phyloP scores from a whole-genome alignment of 2,113 vertebrate genomes.

The Cololabis saira region DNA sequence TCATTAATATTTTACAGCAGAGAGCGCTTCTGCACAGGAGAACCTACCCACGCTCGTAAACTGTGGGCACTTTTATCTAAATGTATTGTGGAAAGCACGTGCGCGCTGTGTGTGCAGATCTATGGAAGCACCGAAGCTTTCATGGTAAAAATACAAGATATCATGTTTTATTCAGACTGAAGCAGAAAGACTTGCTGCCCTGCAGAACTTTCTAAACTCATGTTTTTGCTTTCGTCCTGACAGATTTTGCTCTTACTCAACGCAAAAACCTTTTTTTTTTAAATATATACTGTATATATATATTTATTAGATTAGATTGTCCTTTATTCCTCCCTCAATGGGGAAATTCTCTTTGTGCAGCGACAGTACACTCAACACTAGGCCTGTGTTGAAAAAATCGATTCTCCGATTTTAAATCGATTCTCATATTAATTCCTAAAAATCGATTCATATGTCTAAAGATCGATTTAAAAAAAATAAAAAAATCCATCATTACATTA shows the following conservation, averaged over 20 bases:
- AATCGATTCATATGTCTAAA: no score
- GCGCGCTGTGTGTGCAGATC: background rate
- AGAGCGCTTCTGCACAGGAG: background rate
- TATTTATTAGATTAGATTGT: no score
- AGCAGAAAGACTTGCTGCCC: constrained; percentile 20
- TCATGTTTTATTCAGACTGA: constrained; percentile 46
- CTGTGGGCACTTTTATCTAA: background rate
- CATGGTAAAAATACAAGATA: constrained; percentile 26
- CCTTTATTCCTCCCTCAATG: no score
- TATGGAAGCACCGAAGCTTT: constrained; percentile 9
- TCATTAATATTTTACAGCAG: constrained; percentile 16
- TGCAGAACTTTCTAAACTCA: constrained; percentile 7
- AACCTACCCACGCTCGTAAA: background rate
- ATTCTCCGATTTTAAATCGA: no score
- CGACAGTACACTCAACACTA: no score
- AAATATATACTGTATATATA: no score
- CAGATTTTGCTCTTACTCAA: constrained; percentile 2
- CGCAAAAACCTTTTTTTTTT: no score
- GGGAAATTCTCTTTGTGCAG: no score
- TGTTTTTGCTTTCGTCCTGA: constrained; percentile 1
- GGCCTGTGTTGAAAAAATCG: no score
- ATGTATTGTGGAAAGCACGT: background rate
- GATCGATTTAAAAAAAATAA: no score
- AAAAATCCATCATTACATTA: no score
- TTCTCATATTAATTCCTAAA: no score